Conservation (phyloP, 2,888 invertebrate genomes). For the Stenoptilia bipunctidactyla region DNA sequence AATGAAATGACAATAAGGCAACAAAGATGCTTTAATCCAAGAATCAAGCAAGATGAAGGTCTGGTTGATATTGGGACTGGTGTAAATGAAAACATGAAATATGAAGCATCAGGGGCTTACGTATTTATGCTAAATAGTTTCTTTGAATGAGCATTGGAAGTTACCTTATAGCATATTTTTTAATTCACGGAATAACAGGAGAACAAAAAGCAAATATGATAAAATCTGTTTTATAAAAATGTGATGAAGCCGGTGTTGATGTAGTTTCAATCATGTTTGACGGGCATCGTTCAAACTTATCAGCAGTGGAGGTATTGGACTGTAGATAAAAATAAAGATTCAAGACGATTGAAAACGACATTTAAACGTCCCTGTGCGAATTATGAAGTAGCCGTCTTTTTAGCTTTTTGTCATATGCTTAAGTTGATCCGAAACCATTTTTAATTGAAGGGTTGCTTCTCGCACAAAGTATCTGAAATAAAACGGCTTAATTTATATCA, state of each 20-base stretch:
- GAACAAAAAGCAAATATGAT: constrained; percentile 16
- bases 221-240: constrained; percentile 14
- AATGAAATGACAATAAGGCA: constrained; percentile 22
- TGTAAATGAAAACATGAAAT: background rate
- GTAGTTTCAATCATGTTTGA: constrained; percentile 18
- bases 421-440: constrained; percentile 16
- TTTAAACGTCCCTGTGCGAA: constrained; percentile 16
- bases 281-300: constrained; percentile 14
- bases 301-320: constrained; percentile 14
- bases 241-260: constrained; percentile 17
- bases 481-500: constrained; percentile 1
- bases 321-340: constrained; percentile 15
- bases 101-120: constrained; percentile 14
- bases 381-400: constrained; percentile 13
- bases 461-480: background rate
- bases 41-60: constrained; percentile 8
- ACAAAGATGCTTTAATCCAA: constrained; percentile 14
- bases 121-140: constrained; percentile 21
- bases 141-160: constrained; percentile 22
- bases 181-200: constrained; percentile 18
- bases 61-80: constrained; percentile 15
- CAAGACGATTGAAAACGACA: constrained; percentile 12
- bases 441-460: too few relatives aligned
- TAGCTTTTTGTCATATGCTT: constrained; percentile 16
- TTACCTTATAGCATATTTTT: constrained; percentile 24